Evolutionary conservation across 2,888 invertebrate genomes (phyloP), one percentile per base, ranked within the genome.

Genomic region (Agrochola macilenta): DNA sequence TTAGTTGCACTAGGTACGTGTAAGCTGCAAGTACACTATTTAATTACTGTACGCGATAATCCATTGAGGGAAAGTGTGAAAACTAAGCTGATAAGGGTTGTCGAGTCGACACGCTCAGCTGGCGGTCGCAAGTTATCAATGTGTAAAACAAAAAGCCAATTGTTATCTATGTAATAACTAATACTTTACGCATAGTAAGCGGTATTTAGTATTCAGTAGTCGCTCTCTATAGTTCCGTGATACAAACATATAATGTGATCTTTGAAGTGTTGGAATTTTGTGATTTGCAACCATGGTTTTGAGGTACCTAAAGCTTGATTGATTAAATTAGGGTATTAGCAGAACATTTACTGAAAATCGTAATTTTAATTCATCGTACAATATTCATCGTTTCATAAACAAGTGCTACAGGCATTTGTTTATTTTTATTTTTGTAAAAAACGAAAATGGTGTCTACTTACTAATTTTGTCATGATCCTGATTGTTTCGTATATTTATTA

Each of bases 111-210:
- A 87, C 84, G 86, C 86, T 71, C 52, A 81, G 87, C 84, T 76
- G 75, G 63, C 69, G 65, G 60, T 69, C 69, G 61, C 72, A 69
- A 61, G 72, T 74, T 75, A 84, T 87, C 80, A 83, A 79, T 54
- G 72, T 60, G 79, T 81, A 75, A 82, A 58, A 81, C 71, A 52
- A 78, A 78, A 86, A 82, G 61, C 74, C 77, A 68, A 74, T 78
- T 82, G 88, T 90, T 91, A 93, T 92, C 91, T 90, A 76, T 86
- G 71, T 87, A 87, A 89, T 87, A 86, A 82, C 85, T 69, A 76
- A 83, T 76, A 79, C 65, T 30, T 64, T 66, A 74, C 64, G 73
- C 74, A 78, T 73, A 63, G 69, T 79, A 78, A 81, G 82, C 74
- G 46, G 73, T 86, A 76, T 81, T 89, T 87, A 74, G 81, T 84